phyloP scores from a whole-genome alignment of 2,888 invertebrate species.

The Dynastes maya region DNA sequence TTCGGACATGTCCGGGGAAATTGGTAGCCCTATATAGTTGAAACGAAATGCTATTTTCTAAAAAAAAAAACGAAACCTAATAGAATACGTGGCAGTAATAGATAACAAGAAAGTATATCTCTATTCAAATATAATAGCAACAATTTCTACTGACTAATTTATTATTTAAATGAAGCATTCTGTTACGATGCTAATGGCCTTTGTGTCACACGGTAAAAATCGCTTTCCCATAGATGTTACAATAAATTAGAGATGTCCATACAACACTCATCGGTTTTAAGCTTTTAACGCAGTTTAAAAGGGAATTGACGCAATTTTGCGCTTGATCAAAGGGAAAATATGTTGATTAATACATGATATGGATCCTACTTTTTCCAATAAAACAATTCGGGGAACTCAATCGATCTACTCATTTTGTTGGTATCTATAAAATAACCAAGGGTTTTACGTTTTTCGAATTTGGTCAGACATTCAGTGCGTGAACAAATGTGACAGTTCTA shows the following conservation, averaged over 20 bases:
- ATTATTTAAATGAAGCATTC: slow-evolving; percentile 22
- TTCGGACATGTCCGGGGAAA: too few relatives aligned
- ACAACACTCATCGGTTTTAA: too few relatives aligned
- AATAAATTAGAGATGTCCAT: too few relatives aligned
- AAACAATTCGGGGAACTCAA: not conserved
- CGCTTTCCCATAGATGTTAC: too few relatives aligned
- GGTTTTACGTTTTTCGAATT: slow-evolving; percentile 27
- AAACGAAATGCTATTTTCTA: too few relatives aligned
- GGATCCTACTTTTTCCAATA: not conserved
- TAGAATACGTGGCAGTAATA: too few relatives aligned
- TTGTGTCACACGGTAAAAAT: slow-evolving; percentile 5
- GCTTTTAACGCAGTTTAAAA: not conserved
- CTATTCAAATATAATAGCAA: not conserved
- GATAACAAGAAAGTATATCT: not conserved
- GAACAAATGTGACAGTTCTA: slow-evolving; percentile 38
- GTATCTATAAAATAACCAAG: slow-evolving; percentile 19
- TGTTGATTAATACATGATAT: not conserved
- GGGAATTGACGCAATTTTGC: not conserved
- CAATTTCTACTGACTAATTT: not conserved
- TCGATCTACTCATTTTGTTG: not conserved
- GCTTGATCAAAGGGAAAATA: not conserved
- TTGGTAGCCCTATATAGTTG: too few relatives aligned
- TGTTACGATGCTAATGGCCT: slow-evolving; percentile 15
- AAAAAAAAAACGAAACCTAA: too few relatives aligned
- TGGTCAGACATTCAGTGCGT: not conserved